These are phyloP conservation scores for Rhopalosiphum nymphaeae DNA, from an alignment of 2,888 invertebrate species.

Conservation along the genomic window DNA sequence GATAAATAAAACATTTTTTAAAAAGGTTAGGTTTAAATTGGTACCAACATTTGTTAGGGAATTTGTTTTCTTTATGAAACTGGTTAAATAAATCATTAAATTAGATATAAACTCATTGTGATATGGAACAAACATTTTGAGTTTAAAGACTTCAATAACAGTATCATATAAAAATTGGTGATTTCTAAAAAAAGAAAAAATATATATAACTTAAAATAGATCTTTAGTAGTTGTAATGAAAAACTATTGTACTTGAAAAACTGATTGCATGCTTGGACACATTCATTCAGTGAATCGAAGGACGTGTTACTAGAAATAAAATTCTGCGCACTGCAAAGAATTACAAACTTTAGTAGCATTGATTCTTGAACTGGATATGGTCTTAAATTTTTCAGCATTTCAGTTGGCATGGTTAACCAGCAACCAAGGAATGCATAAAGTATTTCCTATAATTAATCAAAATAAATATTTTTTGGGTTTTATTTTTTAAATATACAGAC, in stretches of 20 bases:
- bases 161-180: neutral
- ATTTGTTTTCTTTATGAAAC: slow-evolving; percentile 46
- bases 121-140: slow-evolving; percentile 34
- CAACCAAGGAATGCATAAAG: slow-evolving; percentile 47
- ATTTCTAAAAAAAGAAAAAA: slow-evolving; percentile 22
- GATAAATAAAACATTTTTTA: neutral
- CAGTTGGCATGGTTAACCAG: slow-evolving; percentile 22
- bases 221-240: neutral
- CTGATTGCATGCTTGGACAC: slow-evolving; percentile 45
- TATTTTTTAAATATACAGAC: neutral
- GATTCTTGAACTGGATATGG: slow-evolving; percentile 55
- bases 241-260: slow-evolving; percentile 41
- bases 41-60: slow-evolving; percentile 32
- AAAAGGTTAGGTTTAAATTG: no score
- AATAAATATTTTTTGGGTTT: neutral
- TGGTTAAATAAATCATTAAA: slow-evolving; percentile 57
- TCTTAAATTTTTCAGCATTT: slow-evolving; percentile 35
- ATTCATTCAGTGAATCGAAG: slow-evolving; percentile 30
- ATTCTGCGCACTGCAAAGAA: slow-evolving; percentile 42
- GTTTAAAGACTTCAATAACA: slow-evolving; percentile 38
- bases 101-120: slow-evolving; percentile 50
- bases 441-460: slow-evolving; percentile 42
- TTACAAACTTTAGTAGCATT: slow-evolving; percentile 40
- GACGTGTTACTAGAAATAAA: slow-evolving; percentile 48
- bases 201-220: neutral